Base-by-base conservation (phyloP, 2,797 vertebrate species). In the Hemibagrus guttatus region DNA sequence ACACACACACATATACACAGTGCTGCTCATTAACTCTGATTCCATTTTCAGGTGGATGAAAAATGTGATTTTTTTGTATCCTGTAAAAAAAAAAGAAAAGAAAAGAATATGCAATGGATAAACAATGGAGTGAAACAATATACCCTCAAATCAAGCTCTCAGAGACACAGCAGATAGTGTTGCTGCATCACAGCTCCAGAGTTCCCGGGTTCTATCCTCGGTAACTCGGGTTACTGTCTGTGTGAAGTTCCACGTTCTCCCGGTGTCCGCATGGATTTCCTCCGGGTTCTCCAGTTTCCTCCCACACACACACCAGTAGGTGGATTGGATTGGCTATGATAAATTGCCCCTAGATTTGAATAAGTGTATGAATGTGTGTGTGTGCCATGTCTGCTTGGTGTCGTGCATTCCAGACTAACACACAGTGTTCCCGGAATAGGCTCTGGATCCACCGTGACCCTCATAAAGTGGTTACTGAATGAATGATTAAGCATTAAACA, bases 11-110 rank as follows among this genome's bases (percentile, higher is more conserved):
- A 82, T 72, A 69, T 59, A 56, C 35, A 83, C 49, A 86, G 46
- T 74, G 74, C 68, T 63, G 80, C 66, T 75, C 63, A 78, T 87
- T 46, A 86, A 68, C 69, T 64, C 14, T 19, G 26, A 84, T 54
- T 42, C 49, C 76, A 58, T 68, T 54, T 52, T 80, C 26, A 78
- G 5, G 12, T 75, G 49, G 61, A 83, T 66, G 49, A 78, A 28
- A 13, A 46, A 11, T 23, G 63, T 58, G 61, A 69, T n/a, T 83
- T 52, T 19, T 59, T 79, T 79, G 31, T 69, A 49, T 87, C 74
- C 39, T 81, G 59, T 52, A 49, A 49, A 49, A 49, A 49, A 66
- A 63, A 66, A 1, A 81, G n/a, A 1, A 16, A 21, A 39, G 26
- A n/a, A 81, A 31, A 59, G 64, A 81, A 66, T 82, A 82, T 82